These are phyloP conservation scores for Carcina quercana DNA, from an alignment of 2,888 invertebrate genomes.

Conservation along the genomic window DNA sequence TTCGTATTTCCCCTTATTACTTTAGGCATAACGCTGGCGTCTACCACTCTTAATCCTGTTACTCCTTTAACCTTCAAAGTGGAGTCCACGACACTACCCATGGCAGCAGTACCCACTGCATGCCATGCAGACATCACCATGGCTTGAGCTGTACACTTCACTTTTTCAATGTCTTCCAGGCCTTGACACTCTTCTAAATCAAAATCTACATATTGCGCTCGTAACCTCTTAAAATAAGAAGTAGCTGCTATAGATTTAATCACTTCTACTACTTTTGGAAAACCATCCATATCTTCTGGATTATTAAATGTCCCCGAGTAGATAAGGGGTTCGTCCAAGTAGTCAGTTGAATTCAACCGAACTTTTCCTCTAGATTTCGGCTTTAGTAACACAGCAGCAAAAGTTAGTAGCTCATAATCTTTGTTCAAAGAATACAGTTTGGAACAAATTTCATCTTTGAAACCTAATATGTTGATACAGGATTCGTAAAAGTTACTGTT, in stretches of 20 bases:
- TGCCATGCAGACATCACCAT: constrained; percentile 56
- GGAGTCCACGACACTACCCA: constrained; percentile 47
- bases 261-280: constrained; percentile 32
- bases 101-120: constrained; percentile 49
- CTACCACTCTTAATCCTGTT: constrained; percentile 39
- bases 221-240: constrained; percentile 34
- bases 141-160: constrained; percentile 52
- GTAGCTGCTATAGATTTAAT: constrained; percentile 37
- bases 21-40: constrained; percentile 53
- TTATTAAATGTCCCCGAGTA: constrained; percentile 44
- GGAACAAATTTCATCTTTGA: constrained; percentile 32
- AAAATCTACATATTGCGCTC: constrained; percentile 36
- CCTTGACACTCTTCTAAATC: constrained; percentile 31
- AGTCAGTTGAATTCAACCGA: constrained; percentile 30
- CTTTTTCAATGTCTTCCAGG: constrained; percentile 35
- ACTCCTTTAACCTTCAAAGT: constrained; percentile 37
- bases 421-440: constrained; percentile 29
- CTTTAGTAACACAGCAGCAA: constrained; percentile 47
- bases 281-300: constrained; percentile 33
- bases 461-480: constrained; percentile 34
- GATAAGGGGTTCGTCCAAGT: constrained; percentile 39
- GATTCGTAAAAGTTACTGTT: constrained; percentile 24
- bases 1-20: constrained; percentile 54
- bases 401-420: constrained; percentile 34
- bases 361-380: constrained; percentile 50